These are phyloP conservation scores for Resseliella maxima DNA, from an alignment of 2,888 invertebrate species.

Conservation along the genomic window DNA sequence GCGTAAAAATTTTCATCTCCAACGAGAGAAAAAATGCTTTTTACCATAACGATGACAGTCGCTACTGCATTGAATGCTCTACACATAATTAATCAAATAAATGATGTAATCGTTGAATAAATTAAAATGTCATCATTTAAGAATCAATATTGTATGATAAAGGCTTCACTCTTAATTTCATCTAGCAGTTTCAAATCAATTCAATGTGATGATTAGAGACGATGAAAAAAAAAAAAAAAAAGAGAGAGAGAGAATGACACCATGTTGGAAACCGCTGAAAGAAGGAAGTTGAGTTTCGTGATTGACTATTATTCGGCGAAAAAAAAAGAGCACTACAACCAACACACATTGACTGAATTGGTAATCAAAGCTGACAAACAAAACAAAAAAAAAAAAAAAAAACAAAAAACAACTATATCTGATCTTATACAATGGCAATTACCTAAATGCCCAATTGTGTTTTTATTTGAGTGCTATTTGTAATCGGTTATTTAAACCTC, in stretches of 20 bases:
- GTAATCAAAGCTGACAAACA: background rate
- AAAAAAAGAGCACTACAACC: background rate
- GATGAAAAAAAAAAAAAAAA: background rate
- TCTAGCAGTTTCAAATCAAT: too few relatives aligned
- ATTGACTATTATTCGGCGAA: too few relatives aligned
- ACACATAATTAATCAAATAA: constrained; percentile 2
- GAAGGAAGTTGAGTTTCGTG: constrained; percentile 11
- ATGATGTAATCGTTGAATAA: background rate
- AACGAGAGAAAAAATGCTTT: too few relatives aligned
- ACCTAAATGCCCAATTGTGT: constrained; percentile 55
- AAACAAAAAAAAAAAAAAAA: background rate
- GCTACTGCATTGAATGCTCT: too few relatives aligned
- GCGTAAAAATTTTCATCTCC: too few relatives aligned
- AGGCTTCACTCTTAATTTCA: background rate
- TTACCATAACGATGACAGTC: too few relatives aligned
- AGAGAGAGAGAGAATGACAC: background rate
- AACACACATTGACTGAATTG: background rate
- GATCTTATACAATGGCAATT: constrained; percentile 54
- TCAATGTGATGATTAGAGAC: background rate
- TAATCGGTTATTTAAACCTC: constrained; percentile 55
- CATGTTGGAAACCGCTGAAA: too few relatives aligned
- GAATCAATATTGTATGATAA: background rate
- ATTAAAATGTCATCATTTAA: background rate
- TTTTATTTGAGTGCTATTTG: constrained; percentile 52
- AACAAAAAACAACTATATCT: background rate